Evolutionary conservation across 2,888 invertebrate species (phyloP).

Genomic region (Sepioteuthis lessoniana): DNA sequence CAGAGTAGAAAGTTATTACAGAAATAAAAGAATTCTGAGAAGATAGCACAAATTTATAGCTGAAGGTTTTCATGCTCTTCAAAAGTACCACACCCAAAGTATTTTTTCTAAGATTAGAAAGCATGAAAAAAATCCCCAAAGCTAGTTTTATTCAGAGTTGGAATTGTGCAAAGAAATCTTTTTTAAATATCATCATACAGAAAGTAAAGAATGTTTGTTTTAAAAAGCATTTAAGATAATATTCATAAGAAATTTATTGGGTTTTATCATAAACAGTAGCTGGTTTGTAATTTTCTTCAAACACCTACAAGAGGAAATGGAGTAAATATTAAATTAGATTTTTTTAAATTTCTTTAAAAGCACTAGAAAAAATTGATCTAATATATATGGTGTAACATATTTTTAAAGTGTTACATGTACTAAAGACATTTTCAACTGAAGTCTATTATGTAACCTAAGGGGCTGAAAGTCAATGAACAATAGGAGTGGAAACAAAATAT

Average conservation of each 20-base stretch:
- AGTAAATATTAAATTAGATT: no score
- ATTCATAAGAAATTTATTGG: background rate
- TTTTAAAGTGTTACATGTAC: background rate
- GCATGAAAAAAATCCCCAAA: background rate
- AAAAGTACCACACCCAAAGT: background rate
- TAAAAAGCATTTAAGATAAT: background rate
- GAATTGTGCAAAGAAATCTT: background rate
- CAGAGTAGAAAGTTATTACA: background rate
- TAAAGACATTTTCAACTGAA: background rate
- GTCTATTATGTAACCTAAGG: background rate
- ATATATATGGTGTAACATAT: background rate
- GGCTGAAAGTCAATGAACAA: background rate
- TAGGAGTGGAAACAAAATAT: background rate
- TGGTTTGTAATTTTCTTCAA: background rate
- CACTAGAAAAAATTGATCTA: background rate
- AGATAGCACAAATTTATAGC: background rate
- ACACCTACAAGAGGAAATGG: no score
- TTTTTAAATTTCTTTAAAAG: no score
- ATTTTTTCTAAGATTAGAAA: background rate
- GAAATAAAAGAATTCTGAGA: background rate
- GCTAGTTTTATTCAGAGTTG: background rate
- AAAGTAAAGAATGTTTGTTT: background rate
- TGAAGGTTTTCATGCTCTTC: background rate
- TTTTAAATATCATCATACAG: background rate
- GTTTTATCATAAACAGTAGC: background rate